These are phyloP conservation scores for Chaetogeoica ovagalla DNA, from an alignment of 2,888 invertebrate genomes.

Conservation along the genomic window DNA sequence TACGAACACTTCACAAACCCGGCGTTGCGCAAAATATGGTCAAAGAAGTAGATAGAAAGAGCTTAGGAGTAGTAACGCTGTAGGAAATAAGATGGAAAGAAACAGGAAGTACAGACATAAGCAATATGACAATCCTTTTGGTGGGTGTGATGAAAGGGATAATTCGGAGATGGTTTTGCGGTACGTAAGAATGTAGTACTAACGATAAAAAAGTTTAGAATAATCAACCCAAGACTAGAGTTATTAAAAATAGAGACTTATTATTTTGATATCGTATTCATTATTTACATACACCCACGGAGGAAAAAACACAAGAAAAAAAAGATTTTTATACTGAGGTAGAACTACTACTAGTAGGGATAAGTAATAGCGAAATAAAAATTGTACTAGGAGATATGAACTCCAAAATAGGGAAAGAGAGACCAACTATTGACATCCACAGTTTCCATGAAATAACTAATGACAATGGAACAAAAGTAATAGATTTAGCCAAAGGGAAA, in stretches of 20 bases:
- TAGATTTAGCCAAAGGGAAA: background rate
- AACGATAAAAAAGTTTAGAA: background rate
- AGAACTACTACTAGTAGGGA: background rate
- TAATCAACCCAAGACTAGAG: background rate
- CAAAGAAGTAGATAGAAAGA: no score
- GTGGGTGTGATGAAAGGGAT: background rate
- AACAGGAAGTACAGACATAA: background rate
- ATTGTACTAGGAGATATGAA: slow-evolving; percentile 14
- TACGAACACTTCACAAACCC: no score
- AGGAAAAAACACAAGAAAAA: slow-evolving; percentile 8
- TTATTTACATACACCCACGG: background rate
- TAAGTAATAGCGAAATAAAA: background rate
- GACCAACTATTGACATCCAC: background rate
- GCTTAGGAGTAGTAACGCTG: background rate
- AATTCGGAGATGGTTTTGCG: background rate
- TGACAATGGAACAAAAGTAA: background rate
- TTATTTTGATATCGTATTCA: background rate
- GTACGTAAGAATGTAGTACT: background rate
- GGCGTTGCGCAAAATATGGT: no score
- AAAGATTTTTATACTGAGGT: background rate
- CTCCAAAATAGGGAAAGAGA: background rate
- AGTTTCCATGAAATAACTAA: background rate
- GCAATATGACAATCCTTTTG: background rate
- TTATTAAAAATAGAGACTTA: background rate
- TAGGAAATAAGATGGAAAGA: background rate